Conservation (phyloP, 2,888 invertebrate species). For the Ophioninae sp. region DNA sequence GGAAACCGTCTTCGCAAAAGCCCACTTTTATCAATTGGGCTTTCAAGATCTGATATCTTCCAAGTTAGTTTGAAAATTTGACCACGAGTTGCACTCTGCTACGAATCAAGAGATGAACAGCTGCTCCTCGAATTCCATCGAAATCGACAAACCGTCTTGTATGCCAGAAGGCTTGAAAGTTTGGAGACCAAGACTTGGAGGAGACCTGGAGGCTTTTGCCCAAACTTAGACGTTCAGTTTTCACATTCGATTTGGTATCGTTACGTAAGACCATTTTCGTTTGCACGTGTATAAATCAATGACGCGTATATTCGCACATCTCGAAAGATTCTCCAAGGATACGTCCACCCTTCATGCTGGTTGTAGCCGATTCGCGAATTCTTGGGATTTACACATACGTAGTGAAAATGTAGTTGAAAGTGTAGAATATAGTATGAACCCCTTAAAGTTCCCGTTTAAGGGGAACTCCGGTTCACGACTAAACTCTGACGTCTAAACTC, state of each 20-base stretch:
- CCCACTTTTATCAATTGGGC: not conserved
- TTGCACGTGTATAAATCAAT: constrained; percentile 4
- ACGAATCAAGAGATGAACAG: not conserved
- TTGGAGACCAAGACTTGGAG: not conserved
- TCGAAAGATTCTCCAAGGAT: constrained; percentile 58
- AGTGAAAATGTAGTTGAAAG: not conserved
- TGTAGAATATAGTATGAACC: not conserved
- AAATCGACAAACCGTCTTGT: not conserved
- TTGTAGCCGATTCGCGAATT: constrained; percentile 44
- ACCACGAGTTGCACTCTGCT: not conserved
- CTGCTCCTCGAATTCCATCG: not conserved
- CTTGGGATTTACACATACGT: not conserved
- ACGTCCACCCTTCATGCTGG: constrained; percentile 36
- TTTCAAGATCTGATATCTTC: not conserved
- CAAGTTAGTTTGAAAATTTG: not conserved
- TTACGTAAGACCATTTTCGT: not conserved
- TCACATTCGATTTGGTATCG: constrained; percentile 35
- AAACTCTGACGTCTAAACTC: constrained; percentile 41
- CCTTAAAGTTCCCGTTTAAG: not conserved
- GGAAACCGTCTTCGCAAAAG: not conserved
- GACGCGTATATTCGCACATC: constrained; percentile 23
- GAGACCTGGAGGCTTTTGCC: not conserved
- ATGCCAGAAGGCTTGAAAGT: not conserved
- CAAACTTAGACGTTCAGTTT: constrained; percentile 36
- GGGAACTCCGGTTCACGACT: constrained; percentile 33